phyloP scores from a whole-genome alignment of 2,797 vertebrate species.

The Pseudomugil gertrudae region DNA sequence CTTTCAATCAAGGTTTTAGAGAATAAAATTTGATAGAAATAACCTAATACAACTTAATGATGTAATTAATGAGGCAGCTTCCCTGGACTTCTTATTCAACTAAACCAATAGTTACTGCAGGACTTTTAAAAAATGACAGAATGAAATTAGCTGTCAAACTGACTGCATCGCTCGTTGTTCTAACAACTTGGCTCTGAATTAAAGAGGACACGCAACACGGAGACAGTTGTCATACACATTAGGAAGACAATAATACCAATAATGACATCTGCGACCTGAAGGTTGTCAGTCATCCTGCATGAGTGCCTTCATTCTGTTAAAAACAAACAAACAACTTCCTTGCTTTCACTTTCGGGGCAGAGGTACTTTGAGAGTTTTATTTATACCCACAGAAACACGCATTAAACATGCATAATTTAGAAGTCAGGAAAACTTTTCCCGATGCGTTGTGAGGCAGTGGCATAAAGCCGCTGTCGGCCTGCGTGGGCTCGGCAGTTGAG shows the following conservation, averaged over 20 bases:
- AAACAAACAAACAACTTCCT: conserved; percentile 1
- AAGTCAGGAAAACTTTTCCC: conserved; percentile 42
- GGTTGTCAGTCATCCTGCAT: conserved; percentile 18
- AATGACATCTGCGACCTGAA: conserved; percentile 16
- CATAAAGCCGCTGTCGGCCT: conserved; percentile 29
- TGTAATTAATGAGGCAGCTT: conserved; percentile 12
- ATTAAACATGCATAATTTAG: conserved; percentile 64
- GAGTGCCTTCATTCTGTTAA: conserved; percentile 12
- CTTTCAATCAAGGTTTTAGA: background rate
- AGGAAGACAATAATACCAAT: conserved; percentile 24
- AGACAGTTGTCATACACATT: conserved; percentile 14
- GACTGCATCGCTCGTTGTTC: conserved; percentile 2
- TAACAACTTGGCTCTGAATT: conserved; percentile 9
- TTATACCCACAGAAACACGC: conserved; percentile 41
- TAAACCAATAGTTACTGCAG: conserved; percentile 8
- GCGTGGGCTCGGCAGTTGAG: conserved; percentile 28
- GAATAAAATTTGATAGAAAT: conserved; percentile 24
- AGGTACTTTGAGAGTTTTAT: conserved; percentile 38
- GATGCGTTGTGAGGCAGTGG: conserved; percentile 13
- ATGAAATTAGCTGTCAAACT: conserved; percentile 35
- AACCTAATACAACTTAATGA: conserved; percentile 15
- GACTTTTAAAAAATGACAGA: conserved; percentile 23
- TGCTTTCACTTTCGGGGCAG: conserved; percentile 20
- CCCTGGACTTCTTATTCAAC: conserved; percentile 6
- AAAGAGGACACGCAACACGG: conserved; percentile 16